Evolutionary conservation across 2,797 vertebrate species (phyloP).

Genomic region (Acanthurus leucopareius): DNA sequence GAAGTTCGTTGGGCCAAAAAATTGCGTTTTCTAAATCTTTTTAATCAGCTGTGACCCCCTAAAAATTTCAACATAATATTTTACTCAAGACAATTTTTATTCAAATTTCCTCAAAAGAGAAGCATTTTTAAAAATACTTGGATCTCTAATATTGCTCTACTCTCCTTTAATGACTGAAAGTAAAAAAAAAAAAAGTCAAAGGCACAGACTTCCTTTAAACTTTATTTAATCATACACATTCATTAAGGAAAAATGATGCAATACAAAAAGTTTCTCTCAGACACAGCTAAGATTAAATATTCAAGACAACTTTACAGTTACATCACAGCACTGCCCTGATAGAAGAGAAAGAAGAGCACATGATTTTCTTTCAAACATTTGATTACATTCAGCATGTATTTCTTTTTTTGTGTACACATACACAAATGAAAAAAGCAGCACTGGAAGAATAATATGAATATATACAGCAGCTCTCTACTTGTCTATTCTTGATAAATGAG

Average conservation of each 20-base stretch:
- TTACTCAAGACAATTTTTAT: too few relatives aligned
- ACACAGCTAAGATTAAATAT: slow-evolving; percentile 48
- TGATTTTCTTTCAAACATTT: slow-evolving; percentile 3
- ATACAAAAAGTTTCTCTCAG: slow-evolving; percentile 55
- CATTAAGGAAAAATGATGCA: slow-evolving; percentile 38
- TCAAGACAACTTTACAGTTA: slow-evolving; percentile 47
- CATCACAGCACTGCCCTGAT: slow-evolving; percentile 7
- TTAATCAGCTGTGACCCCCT: too few relatives aligned
- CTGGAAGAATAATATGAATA: slow-evolving; percentile 38
- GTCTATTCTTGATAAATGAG: slow-evolving; percentile 13
- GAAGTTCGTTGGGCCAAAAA: too few relatives aligned
- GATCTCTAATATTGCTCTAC: too few relatives aligned
- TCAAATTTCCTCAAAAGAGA: too few relatives aligned
- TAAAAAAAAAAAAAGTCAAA: background rate
- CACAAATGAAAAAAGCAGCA: slow-evolving; percentile 42
- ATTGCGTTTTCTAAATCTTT: too few relatives aligned
- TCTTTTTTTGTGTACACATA: slow-evolving; percentile 17
- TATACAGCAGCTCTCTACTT: slow-evolving; percentile 50
- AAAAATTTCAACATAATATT: too few relatives aligned
- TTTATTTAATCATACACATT: slow-evolving; percentile 65
- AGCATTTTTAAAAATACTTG: too few relatives aligned
- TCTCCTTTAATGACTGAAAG: too few relatives aligned
- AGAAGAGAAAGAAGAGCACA: background rate
- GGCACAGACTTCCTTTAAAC: slow-evolving; percentile 16
- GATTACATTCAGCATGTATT: slow-evolving; percentile 9